Conservation (phyloP, 2,113 vertebrate species). For the Ictalurus punctatus region DNA sequence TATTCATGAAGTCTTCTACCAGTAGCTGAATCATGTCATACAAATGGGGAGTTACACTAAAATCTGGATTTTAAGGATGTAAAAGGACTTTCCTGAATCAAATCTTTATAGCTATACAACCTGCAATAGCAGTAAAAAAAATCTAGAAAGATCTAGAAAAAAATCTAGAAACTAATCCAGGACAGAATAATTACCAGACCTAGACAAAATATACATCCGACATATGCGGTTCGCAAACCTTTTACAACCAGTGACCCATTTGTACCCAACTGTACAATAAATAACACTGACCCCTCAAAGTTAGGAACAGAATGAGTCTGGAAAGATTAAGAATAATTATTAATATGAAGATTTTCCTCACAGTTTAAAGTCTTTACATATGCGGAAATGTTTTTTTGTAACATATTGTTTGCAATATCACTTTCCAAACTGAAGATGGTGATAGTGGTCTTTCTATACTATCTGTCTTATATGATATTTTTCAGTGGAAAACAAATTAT, state of each 20-base stretch:
- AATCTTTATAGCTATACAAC: not conserved
- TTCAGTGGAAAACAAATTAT: not conserved
- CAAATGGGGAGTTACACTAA: not conserved
- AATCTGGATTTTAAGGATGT: not conserved
- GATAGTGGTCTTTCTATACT: slow-evolving; percentile 8
- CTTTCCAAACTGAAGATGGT: slow-evolving; percentile 30
- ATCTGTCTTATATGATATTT: not conserved
- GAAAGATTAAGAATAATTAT: not conserved
- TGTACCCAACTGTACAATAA: not conserved
- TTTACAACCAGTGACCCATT: not conserved
- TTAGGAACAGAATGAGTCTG: not conserved
- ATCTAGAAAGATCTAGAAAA: not conserved
- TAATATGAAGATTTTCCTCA: not conserved
- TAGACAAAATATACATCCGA: not conserved
- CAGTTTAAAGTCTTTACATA: not conserved
- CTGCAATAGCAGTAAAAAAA: not conserved
- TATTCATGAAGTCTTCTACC: not conserved
- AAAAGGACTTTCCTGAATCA: not conserved
- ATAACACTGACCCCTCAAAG: not conserved
- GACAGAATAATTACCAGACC: not conserved
- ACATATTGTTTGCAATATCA: slow-evolving; percentile 8
- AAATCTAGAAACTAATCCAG: not conserved
- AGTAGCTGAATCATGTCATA: not conserved
- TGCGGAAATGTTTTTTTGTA: not conserved
- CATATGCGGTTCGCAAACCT: not conserved